These are phyloP conservation scores for Drosophila anceps DNA, from an alignment of 2,888 invertebrate genomes.

Conservation along the genomic window DNA sequence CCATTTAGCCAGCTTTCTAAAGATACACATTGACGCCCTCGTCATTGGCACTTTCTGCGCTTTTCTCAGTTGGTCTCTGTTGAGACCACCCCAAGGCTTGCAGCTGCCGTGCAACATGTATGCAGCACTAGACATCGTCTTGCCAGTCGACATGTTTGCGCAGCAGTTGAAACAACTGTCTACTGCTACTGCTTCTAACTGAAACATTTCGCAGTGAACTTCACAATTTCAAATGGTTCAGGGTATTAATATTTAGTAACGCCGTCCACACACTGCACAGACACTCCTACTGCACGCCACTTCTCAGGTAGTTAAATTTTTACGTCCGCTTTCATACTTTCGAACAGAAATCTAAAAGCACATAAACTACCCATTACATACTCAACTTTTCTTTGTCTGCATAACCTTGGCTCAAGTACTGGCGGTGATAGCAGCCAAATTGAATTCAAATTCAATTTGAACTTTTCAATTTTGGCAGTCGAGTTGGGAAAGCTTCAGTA, in stretches of 20 bases:
- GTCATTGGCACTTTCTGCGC: too few species aligned
- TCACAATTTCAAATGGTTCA: not conserved
- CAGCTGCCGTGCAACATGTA: too few species aligned
- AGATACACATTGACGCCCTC: too few species aligned
- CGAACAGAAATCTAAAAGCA: conserved; percentile 18
- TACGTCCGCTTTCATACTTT: not conserved
- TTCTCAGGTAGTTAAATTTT: conserved; percentile 8
- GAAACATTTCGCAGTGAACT: too few species aligned
- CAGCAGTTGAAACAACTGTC: too few species aligned
- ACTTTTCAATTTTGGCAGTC: conserved; percentile 83
- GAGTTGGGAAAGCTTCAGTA: conserved; percentile 29
- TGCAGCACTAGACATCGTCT: too few species aligned
- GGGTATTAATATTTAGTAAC: not conserved
- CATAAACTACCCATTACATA: conserved; percentile 69
- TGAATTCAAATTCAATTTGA: conserved; percentile 85
- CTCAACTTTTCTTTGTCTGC: conserved; percentile 51
- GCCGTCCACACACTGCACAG: not conserved
- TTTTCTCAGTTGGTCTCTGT: too few species aligned
- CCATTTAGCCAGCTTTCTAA: not conserved
- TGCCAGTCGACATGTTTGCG: too few species aligned
- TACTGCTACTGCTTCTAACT: too few species aligned
- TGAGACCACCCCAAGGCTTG: too few species aligned
- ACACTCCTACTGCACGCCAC: not conserved
- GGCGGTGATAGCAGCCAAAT: conserved; percentile 73
- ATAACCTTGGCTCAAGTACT: conserved; percentile 41